phyloP scores from a whole-genome alignment of 2,113 vertebrate species.

The Leuciscus idus region DNA sequence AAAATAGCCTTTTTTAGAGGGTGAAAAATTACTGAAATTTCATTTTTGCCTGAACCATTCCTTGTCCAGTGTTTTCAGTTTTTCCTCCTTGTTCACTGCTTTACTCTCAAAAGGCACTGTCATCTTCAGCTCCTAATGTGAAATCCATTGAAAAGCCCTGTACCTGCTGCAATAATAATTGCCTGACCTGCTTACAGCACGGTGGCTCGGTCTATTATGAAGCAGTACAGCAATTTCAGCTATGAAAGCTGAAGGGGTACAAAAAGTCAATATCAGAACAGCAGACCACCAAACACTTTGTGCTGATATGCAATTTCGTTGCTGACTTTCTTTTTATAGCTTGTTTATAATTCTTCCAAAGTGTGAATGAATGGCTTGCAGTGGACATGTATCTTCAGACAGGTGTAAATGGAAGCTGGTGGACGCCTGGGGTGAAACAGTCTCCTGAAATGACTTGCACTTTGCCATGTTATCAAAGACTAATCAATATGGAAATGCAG shows the following conservation, averaged over 20 bases:
- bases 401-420: conserved; percentile 39
- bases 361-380: conserved; percentile 53
- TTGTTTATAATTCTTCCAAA: conserved; percentile 64
- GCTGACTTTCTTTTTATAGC: conserved; percentile 55
- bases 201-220: conserved; percentile 60
- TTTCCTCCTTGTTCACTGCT: not conserved
- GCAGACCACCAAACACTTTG: conserved; percentile 53
- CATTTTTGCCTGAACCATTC: not conserved
- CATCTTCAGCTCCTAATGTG: conserved; percentile 49
- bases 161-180: conserved; percentile 65
- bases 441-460: conserved; percentile 60
- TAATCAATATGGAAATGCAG: conserved; percentile 68
- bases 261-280: conserved; percentile 56
- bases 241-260: conserved; percentile 51
- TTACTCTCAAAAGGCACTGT: conserved; percentile 9
- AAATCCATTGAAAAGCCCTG: conserved; percentile 56
- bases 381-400: conserved; percentile 46
- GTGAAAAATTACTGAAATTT: not conserved
- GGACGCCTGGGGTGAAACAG: conserved; percentile 1
- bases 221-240: conserved; percentile 64
- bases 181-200: conserved; percentile 66
- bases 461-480: conserved; percentile 60
- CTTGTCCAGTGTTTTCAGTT: not conserved
- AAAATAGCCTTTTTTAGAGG: no score
- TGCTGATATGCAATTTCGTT: conserved; percentile 59